Evolutionary conservation across 2,113 vertebrate species (phyloP).

Genomic region (Penelope pileata): DNA sequence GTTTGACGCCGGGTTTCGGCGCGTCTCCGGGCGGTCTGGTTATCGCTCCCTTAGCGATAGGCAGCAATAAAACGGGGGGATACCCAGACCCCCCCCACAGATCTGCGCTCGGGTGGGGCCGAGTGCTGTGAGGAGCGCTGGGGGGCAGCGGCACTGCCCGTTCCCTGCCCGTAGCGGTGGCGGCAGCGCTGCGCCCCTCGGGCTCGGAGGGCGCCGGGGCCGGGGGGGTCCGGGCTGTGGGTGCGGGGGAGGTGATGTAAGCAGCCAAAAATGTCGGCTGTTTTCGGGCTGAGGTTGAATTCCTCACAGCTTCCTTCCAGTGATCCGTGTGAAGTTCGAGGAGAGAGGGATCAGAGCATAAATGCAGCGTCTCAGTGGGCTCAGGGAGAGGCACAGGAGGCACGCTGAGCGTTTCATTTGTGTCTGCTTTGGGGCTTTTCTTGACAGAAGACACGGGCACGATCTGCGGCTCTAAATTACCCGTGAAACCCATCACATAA

Average conservation of each 20-base stretch:
- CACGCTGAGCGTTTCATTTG: background rate
- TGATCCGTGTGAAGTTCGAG: background rate
- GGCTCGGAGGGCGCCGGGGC: no score
- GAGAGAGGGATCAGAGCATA: background rate
- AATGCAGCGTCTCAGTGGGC: no score
- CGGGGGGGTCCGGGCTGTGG: background rate
- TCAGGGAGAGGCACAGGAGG: background rate
- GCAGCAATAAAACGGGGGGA: background rate
- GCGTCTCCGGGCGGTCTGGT: no score
- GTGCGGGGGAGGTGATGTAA: constrained; percentile 34
- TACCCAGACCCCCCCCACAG: background rate
- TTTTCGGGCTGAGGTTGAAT: background rate
- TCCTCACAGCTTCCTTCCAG: background rate
- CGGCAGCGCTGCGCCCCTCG: no score
- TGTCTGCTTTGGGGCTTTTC: background rate
- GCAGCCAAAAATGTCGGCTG: background rate
- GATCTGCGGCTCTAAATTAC: background rate
- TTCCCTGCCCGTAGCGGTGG: no score
- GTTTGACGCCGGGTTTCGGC: no score
- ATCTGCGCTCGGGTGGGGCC: background rate
- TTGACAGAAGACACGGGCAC: background rate
- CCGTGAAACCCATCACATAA: background rate
- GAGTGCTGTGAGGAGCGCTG: no score
- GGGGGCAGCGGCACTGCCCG: no score
- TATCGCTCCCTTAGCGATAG: no score